A percentile compares a stretch with the other conserved stretches of the same genome.
phyloP scores from a whole-genome alignment of 1,140 invertebrate genomes.

The Polypedilum vanderplanki region DNA sequence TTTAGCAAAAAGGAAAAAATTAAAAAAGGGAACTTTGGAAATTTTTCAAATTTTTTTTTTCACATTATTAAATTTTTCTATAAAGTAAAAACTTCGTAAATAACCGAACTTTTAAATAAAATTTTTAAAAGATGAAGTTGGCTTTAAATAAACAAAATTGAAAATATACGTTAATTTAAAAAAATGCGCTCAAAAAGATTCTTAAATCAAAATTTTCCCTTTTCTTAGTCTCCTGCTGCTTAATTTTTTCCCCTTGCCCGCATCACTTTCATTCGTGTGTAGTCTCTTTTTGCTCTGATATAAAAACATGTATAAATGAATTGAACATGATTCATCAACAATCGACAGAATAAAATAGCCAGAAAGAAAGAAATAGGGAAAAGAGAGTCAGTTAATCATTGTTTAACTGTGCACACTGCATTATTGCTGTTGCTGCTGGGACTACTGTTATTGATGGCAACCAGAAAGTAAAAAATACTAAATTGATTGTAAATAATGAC shows the following conservation, averaged over 20 bases:
- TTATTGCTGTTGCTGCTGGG: background rate
- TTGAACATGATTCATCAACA: conserved; percentile 24
- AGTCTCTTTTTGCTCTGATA: background rate
- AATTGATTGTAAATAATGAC: conserved; percentile 28
- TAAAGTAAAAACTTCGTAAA: too few relatives aligned
- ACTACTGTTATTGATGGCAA: too few relatives aligned
- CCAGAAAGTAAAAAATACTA: background rate
- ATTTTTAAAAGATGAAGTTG: too few relatives aligned
- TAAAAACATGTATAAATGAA: conserved; percentile 8
- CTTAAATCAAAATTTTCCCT: background rate
- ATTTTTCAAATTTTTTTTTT: too few relatives aligned
- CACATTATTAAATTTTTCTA: too few relatives aligned
- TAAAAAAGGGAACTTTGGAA: too few relatives aligned
- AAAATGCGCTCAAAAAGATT: too few relatives aligned
- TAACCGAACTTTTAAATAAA: too few relatives aligned
- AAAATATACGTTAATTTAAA: too few relatives aligned
- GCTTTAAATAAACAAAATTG: too few relatives aligned
- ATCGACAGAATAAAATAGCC: background rate
- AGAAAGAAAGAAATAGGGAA: too few relatives aligned
- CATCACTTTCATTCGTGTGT: background rate
- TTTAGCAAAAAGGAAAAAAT: too few relatives aligned
- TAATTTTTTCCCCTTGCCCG: background rate
- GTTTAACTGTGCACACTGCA: background rate
- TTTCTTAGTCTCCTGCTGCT: background rate
- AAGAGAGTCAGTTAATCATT: conserved; percentile 20